These are phyloP conservation scores for Cladopsammia gracilis DNA, from an alignment of 64 coral and sea anemone genomes.

Conservation along the genomic window DNA sequence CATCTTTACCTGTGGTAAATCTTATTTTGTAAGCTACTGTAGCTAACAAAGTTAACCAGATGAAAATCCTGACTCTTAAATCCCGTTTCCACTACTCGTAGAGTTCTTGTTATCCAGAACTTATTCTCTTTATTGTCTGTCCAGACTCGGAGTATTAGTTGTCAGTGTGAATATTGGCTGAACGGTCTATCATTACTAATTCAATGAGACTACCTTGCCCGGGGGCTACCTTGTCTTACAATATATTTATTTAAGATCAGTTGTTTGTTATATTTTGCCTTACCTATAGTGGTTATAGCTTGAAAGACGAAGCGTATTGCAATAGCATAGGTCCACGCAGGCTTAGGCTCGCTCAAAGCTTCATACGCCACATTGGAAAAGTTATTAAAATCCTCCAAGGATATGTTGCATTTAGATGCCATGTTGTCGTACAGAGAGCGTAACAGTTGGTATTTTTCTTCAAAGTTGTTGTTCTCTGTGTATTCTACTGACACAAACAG, in stretches of 20 bases:
- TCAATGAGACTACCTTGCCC: no score
- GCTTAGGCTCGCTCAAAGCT: slow-evolving; percentile 34
- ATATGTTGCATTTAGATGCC: slow-evolving; percentile 69
- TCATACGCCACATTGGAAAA: slow-evolving; percentile 35
- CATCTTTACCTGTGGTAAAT: no score
- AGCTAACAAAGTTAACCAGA: no score
- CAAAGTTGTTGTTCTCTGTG: slow-evolving; percentile 23
- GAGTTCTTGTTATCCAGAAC: no score
- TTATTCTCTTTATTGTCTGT: no score
- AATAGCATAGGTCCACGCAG: slow-evolving; percentile 16
- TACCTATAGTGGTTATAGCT: slow-evolving; percentile 71
- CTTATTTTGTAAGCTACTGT: no score
- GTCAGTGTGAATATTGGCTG: no score
- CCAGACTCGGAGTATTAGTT: no score
- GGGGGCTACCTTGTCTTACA: neutral
- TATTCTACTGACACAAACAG: slow-evolving; percentile 52
- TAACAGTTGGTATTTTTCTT: slow-evolving; percentile 21
- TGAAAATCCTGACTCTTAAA: no score
- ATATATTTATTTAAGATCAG: neutral
- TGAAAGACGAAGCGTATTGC: slow-evolving; percentile 52
- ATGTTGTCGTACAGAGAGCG: slow-evolving; percentile 55
- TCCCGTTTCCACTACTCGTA: no score
- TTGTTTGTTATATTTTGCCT: neutral
- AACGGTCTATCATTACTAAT: no score
- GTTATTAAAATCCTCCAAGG: slow-evolving; percentile 49